phyloP scores from a whole-genome alignment of 2,113 vertebrate genomes.

The Meles meles region DNA sequence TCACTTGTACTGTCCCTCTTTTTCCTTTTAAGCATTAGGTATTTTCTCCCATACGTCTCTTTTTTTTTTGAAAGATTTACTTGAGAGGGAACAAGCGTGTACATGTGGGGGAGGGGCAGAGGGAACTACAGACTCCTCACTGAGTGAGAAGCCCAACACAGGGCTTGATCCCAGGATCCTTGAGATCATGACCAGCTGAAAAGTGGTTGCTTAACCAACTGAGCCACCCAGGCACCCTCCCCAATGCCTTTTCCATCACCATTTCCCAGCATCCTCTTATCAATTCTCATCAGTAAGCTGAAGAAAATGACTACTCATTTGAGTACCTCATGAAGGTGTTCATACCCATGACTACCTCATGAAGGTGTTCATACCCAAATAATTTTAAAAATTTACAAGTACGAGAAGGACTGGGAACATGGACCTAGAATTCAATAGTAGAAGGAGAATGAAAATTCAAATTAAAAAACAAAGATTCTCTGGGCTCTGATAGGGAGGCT shows the following conservation, averaged over 20 bases:
- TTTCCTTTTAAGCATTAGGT: neutral
- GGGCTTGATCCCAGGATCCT: neutral
- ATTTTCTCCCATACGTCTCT: neutral
- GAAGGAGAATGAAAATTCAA: neutral
- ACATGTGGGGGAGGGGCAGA: neutral
- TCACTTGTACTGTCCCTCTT: neutral
- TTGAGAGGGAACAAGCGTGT: neutral
- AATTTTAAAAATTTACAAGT: constrained; percentile 4
- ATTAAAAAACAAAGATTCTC: neutral
- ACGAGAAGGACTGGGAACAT: neutral
- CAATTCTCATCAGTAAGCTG: neutral
- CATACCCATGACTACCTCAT: too few relatives aligned
- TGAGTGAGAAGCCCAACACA: neutral
- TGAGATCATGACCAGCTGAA: neutral
- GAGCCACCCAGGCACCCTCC: neutral
- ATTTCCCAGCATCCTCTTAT: neutral
- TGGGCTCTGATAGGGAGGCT: neutral
- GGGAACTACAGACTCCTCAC: neutral
- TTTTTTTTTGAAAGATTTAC: neutral
- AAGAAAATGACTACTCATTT: neutral
- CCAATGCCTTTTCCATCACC: neutral
- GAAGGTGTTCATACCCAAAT: neutral
- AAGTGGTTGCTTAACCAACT: neutral
- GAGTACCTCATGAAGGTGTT: too few relatives aligned
- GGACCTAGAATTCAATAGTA: neutral